Evolutionary conservation across 2,888 invertebrate genomes (phyloP), one percentile per base, ranked within the genome.

Genomic region (Perizoma affinitatum): DNA sequence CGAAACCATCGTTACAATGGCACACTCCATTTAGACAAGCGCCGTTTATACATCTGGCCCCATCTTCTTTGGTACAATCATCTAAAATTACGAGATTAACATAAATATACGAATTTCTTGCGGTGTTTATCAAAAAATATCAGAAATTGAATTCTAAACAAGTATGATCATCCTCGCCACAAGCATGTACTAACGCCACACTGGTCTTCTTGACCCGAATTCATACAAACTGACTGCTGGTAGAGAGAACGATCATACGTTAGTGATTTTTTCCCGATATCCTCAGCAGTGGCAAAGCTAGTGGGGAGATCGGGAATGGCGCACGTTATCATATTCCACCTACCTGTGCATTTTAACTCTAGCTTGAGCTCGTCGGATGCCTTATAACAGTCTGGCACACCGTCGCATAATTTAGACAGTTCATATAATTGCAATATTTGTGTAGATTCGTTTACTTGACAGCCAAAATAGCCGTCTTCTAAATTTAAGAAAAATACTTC

Each of bases 381-480:
- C 89, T 96, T 95, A 92, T 95, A 98, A 90, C 98, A 98, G 88
- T 98, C 97, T 78, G 96, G 95, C 78, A 94, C 94, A 78, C 97
- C 96, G 93, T 98, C 98, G 94, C 98, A 98, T 83, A 98, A 94
- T 94, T 97, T 97, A 75, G 98, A 98, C 88, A 98, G 93, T 94
- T 98, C 97, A 94, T 97, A 97, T 87, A 98, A 94, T 94, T 98
- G 98, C 88, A 98, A 94, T 87, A 98, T 96, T 93, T 98, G 97
- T 84, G 97, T 96, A 80, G 98, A 98, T 94, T 97, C 97, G 94
- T 98, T 98, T 80, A 98, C 97, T 95, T 98, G 98, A 93, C 98
- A 98, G 83, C 98, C 98, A 93, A 98, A 98, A 93, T 97, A 98
- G 86, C 98, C 98, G 94, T 98, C 98, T 94, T 98, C 98, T 93